Conservation (phyloP, 2,797 vertebrate species). For the Eulemur coronatus region DNA sequence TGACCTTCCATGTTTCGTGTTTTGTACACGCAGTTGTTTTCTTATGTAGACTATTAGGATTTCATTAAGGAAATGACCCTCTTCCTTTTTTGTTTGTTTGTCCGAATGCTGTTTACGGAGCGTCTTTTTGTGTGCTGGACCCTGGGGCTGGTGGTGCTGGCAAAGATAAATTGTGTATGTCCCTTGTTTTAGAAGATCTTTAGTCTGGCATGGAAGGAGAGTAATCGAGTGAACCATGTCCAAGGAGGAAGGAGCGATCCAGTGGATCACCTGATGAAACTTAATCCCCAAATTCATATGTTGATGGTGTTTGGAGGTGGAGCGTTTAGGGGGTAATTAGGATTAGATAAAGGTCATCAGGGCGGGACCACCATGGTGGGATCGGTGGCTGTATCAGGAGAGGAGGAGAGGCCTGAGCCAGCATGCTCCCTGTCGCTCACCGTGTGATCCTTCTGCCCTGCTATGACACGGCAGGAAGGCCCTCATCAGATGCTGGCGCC, state of each 20-base stretch:
- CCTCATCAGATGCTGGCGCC: neutral
- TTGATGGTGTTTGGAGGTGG: neutral
- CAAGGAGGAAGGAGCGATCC: neutral
- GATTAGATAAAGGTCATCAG: neutral
- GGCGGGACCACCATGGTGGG: neutral
- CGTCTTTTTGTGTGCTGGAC: neutral
- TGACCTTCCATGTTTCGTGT: neutral
- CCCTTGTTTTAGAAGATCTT: neutral
- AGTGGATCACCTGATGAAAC: neutral
- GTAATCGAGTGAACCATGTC: neutral
- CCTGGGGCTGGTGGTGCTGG: neutral
- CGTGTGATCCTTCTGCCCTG: neutral
- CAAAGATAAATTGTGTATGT: neutral
- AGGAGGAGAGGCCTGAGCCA: neutral
- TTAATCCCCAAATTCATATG: neutral
- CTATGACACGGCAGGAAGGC: neutral
- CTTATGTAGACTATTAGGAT: neutral
- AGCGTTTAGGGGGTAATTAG: neutral
- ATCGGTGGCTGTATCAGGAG: neutral
- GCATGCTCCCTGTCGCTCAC: neutral
- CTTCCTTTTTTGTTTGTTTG: neutral
- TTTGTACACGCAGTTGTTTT: neutral
- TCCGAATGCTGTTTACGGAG: neutral
- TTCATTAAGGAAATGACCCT: neutral
- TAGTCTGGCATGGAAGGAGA: neutral